Percentiles rank a stretch among this genome's conserved stretches.
These are phyloP conservation scores for Pomatorhinus ruficollis DNA, from an alignment of 2,113 vertebrate species.

Conservation along the genomic window DNA sequence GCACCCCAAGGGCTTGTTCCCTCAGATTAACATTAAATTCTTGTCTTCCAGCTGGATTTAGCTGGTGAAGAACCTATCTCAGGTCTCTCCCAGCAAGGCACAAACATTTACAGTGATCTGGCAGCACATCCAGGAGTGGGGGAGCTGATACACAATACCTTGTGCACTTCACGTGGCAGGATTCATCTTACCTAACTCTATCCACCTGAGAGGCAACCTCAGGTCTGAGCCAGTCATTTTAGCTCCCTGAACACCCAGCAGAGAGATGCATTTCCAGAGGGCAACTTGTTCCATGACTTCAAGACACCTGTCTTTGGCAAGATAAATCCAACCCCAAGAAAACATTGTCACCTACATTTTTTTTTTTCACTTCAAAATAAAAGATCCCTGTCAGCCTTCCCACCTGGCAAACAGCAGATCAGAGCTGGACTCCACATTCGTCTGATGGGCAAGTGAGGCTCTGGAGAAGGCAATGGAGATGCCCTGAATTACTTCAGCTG, in stretches of 20 bases:
- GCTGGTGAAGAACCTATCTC: neutral
- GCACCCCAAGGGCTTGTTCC: neutral
- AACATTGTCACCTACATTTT: neutral
- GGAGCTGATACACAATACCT: conserved; percentile 6
- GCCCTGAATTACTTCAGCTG: neutral
- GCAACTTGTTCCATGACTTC: conserved; percentile 56
- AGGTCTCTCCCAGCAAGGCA: neutral
- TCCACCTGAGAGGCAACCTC: conserved; percentile 52
- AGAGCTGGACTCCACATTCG: neutral
- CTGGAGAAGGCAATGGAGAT: neutral
- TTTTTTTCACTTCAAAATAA: neutral
- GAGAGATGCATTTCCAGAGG: conserved; percentile 37
- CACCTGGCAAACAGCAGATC: neutral
- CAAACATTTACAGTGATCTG: neutral
- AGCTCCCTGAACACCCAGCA: conserved; percentile 10
- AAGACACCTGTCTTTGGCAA: neutral
- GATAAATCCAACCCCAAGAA: neutral
- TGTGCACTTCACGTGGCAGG: neutral
- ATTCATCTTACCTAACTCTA: conserved; percentile 60
- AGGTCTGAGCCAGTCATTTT: neutral
- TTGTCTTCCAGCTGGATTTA: neutral
- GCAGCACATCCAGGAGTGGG: neutral
- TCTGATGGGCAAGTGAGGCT: neutral
- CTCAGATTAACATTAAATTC: neutral
- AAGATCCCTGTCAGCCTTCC: neutral